These are phyloP conservation scores for Caenorhabditis uteleia DNA, from an alignment of 2,888 invertebrate species.

Conservation along the genomic window DNA sequence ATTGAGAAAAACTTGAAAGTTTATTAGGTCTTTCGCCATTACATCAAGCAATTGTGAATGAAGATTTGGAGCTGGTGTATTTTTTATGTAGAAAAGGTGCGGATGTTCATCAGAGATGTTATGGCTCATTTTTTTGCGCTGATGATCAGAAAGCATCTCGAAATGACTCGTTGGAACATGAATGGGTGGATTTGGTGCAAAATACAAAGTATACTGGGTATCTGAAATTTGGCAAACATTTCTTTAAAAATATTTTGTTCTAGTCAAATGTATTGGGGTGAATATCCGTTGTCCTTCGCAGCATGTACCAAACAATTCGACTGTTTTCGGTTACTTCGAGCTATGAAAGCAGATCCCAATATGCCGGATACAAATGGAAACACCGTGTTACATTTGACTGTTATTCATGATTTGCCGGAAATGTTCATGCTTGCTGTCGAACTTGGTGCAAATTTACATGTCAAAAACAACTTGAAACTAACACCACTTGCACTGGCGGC, in stretches of 20 bases:
- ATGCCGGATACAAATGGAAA: constrained; percentile 96
- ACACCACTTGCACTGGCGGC: constrained; percentile 85
- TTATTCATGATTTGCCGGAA: constrained; percentile 87
- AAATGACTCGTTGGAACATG: constrained; percentile 83
- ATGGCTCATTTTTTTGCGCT: constrained; percentile 92
- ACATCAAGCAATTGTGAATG: constrained; percentile 96
- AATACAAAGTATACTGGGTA: constrained; percentile 86
- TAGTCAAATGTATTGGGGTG: constrained; percentile 97
- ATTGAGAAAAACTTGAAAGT: constrained; percentile 69
- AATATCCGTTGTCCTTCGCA: constrained; percentile 93
- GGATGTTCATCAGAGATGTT: constrained; percentile 80
- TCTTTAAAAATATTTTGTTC: constrained; percentile 6
- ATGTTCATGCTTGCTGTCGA: constrained; percentile 94
- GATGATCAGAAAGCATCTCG: constrained; percentile 86
- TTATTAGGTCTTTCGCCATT: constrained; percentile 74
- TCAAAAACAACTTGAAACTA: constrained; percentile 84
- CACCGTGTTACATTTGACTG: constrained; percentile 92
- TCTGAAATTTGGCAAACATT: background rate
- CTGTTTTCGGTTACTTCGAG: constrained; percentile 89
- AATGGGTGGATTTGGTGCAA: constrained; percentile 84
- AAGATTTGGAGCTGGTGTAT: constrained; percentile 96
- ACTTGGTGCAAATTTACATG: constrained; percentile 84
- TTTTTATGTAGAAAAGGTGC: constrained; percentile 88
- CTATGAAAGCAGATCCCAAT: constrained; percentile 91
- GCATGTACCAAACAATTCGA: constrained; percentile 96